Evolutionary conservation across 2,113 vertebrate species (phyloP).

Genomic region (Peucedramus taeniatus): DNA sequence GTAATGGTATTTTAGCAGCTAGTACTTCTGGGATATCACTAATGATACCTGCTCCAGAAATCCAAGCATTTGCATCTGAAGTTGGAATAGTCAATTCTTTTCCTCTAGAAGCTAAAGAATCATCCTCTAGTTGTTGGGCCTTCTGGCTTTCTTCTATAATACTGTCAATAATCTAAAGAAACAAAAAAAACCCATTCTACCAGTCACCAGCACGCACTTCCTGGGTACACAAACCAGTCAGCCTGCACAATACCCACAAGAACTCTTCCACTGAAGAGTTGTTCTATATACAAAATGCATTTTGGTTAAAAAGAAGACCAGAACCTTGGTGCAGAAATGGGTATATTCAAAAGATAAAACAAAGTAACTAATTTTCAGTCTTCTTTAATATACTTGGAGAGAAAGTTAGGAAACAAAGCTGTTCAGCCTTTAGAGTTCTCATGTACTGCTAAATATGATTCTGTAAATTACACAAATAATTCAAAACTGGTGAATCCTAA

Average conservation of each 20-base stretch:
- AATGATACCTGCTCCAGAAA: slow-evolving; percentile 52
- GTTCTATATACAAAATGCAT: not conserved
- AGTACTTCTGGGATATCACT: slow-evolving; percentile 64
- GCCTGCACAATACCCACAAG: not conserved
- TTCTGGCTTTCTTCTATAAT: slow-evolving; percentile 96
- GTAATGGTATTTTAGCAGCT: slow-evolving; percentile 41
- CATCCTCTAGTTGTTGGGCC: slow-evolving; percentile 74
- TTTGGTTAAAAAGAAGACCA: not conserved
- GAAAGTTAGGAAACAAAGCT: not conserved
- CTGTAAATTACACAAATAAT: not conserved
- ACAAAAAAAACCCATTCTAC: not conserved
- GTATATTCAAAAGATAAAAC: not conserved
- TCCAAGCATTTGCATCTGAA: slow-evolving; percentile 25
- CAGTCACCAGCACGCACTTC: not conserved
- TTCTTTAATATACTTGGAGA: not conserved
- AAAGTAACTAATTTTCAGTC: not conserved
- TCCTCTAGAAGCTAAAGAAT: slow-evolving; percentile 64
- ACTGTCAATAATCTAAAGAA: slow-evolving; percentile 91
- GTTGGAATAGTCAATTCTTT: slow-evolving; percentile 40
- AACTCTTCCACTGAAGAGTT: not conserved
- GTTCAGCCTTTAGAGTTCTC: not conserved
- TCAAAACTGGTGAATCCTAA: not conserved
- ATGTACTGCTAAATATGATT: not conserved
- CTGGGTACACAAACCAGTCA: not conserved
- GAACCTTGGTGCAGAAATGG: not conserved